phyloP scores from a whole-genome alignment of 2,888 invertebrate genomes.

The Caenorhabditis wallacei region DNA sequence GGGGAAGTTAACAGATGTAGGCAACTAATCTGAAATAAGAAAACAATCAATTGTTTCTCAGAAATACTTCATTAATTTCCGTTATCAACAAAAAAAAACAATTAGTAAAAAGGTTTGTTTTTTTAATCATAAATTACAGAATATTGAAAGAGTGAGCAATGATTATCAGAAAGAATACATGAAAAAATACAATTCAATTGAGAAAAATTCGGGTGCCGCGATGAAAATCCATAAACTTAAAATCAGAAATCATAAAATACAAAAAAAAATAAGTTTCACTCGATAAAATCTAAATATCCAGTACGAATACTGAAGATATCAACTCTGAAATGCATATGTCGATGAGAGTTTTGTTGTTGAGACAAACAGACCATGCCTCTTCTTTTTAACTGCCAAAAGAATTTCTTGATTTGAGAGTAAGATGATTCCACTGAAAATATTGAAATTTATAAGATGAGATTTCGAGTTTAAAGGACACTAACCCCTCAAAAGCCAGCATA shows the following conservation, averaged over 20 bases:
- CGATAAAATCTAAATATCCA: slow-evolving; percentile 14
- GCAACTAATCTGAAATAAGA: background rate
- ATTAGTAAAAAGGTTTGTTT: too few relatives aligned
- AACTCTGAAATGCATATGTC: slow-evolving; percentile 12
- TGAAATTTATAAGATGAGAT: background rate
- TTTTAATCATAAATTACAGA: too few relatives aligned
- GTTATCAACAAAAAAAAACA: too few relatives aligned
- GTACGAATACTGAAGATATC: slow-evolving; percentile 33
- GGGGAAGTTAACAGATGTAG: background rate
- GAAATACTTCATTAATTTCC: too few relatives aligned
- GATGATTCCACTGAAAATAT: slow-evolving; percentile 33
- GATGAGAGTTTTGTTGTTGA: background rate
- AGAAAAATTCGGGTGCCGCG: too few relatives aligned
- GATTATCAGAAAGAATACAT: too few relatives aligned
- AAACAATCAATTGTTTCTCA: too few relatives aligned
- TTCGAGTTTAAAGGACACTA: background rate
- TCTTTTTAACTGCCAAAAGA: slow-evolving; percentile 7
- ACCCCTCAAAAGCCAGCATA: slow-evolving; percentile 31
- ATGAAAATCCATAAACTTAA: background rate
- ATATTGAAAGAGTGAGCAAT: too few relatives aligned
- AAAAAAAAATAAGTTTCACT: background rate
- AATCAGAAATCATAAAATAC: too few relatives aligned
- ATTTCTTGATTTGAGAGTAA: slow-evolving; percentile 17
- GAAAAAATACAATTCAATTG: too few relatives aligned
- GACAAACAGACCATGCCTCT: slow-evolving; percentile 22